These are phyloP conservation scores for Hepsetus odoe DNA, from an alignment of 2,113 vertebrate species.

Conservation along the genomic window DNA sequence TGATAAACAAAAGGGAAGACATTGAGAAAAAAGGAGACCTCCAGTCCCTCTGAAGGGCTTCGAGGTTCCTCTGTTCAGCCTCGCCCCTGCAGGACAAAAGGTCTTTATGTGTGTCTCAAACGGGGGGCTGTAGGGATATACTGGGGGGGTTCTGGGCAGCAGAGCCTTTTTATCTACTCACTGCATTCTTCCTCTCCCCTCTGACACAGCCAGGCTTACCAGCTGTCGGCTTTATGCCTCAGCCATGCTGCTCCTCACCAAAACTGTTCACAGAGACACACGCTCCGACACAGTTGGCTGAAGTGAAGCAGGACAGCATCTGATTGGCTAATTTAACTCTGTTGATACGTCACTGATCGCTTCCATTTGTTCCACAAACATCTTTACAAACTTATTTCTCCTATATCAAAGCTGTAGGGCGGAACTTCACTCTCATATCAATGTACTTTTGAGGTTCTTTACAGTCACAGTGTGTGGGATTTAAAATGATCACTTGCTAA, in stretches of 20 bases:
- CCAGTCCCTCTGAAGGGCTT: slow-evolving; percentile 53
- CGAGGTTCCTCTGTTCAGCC: slow-evolving; percentile 45
- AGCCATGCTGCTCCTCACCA: slow-evolving; percentile 42
- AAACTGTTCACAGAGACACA: slow-evolving; percentile 21
- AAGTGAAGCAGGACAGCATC: slow-evolving; percentile 3
- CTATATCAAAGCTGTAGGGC: too few species aligned
- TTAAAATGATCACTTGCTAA: not conserved
- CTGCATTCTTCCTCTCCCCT: slow-evolving; percentile 39
- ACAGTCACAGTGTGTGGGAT: not conserved
- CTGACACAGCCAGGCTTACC: slow-evolving; percentile 49
- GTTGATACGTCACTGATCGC: not conserved
- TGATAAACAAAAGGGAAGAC: slow-evolving; percentile 35
- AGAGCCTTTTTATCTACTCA: slow-evolving; percentile 56
- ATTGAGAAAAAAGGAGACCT: slow-evolving; percentile 43
- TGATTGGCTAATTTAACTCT: slow-evolving; percentile 1
- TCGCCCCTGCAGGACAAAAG: slow-evolving; percentile 57
- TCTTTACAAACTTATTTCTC: too few species aligned
- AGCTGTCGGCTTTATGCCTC: slow-evolving; percentile 59
- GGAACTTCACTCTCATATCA: not conserved
- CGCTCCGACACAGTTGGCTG: not conserved
- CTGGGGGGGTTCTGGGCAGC: slow-evolving; percentile 42
- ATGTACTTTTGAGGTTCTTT: not conserved
- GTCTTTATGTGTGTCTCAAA: slow-evolving; percentile 56
- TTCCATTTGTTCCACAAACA: not conserved
- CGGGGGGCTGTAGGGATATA: slow-evolving; percentile 53